Evolutionary conservation across 2,888 invertebrate species (phyloP).

Genomic region (Sarcophaga rosellei): DNA sequence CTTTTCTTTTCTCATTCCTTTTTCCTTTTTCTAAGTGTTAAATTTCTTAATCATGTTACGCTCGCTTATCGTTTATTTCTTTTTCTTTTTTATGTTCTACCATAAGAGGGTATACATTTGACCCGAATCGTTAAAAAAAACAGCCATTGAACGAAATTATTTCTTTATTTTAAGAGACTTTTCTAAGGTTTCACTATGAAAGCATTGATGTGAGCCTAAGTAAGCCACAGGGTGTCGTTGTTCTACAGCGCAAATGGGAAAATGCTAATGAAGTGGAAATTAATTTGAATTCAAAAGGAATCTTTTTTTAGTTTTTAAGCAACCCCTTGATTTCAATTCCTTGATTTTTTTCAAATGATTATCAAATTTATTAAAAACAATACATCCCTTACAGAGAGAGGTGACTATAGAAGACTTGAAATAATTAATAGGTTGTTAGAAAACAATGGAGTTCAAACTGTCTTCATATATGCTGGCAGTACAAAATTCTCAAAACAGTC

Average conservation of each 20-base stretch:
- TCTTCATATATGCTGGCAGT: background rate
- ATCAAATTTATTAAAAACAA: too few relatives aligned
- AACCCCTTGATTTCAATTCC: constrained; percentile 14
- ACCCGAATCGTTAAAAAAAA: background rate
- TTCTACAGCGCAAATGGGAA: background rate
- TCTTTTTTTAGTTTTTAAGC: background rate
- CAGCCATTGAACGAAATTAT: constrained; percentile 25
- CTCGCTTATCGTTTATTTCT: too few relatives aligned
- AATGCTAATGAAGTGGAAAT: constrained; percentile 46
- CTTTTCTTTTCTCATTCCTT: constrained; percentile 18
- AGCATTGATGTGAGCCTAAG: constrained; percentile 25
- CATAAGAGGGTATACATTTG: constrained; percentile 3
- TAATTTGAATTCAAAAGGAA: constrained; percentile 24
- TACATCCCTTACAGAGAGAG: too few relatives aligned
- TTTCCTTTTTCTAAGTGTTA: constrained; percentile 45
- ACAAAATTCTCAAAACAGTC: constrained; percentile 16
- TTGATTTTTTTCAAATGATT: constrained; percentile 6
- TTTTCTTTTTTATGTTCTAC: background rate
- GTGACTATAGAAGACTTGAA: too few relatives aligned
- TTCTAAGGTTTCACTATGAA: constrained; percentile 25
- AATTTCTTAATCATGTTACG: constrained; percentile 58
- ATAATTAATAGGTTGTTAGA: too few relatives aligned
- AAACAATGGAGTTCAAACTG: too few relatives aligned
- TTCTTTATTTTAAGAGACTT: background rate
- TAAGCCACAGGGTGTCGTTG: constrained; percentile 50